phyloP scores from a whole-genome alignment of 2,113 vertebrate genomes.

The Piaya cayana region DNA sequence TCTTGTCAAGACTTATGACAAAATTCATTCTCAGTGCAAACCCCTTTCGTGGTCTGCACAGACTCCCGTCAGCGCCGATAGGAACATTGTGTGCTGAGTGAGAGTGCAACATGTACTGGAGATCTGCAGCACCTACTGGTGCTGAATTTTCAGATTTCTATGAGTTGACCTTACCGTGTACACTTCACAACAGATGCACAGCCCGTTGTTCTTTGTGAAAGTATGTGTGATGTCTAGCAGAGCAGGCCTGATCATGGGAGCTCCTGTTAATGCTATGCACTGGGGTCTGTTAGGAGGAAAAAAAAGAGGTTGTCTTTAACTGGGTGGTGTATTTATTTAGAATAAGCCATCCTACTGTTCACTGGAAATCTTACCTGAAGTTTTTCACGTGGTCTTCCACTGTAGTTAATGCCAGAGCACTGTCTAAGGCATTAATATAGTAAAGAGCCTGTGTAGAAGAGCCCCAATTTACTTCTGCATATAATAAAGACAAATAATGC shows the following conservation, averaged over 20 bases:
- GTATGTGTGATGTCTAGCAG: slow-evolving; percentile 90
- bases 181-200: slow-evolving; percentile 91
- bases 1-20: neutral
- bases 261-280: slow-evolving; percentile 87
- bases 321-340: neutral
- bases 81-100: neutral
- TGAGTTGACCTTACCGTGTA: slow-evolving; percentile 81
- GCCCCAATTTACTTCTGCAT: slow-evolving; percentile 95
- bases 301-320: neutral
- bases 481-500: slow-evolving; percentile 20
- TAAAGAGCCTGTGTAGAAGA: slow-evolving; percentile 95
- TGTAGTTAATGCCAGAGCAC: slow-evolving; percentile 83
- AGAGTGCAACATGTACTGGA: neutral
- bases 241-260: slow-evolving; percentile 86
- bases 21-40: neutral
- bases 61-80: neutral
- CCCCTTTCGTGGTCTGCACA: neutral
- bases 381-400: slow-evolving; percentile 96
- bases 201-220: slow-evolving; percentile 90
- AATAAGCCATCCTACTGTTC: neutral
- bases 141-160: neutral
- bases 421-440: slow-evolving; percentile 89
- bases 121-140: neutral
- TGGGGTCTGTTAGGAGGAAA: slow-evolving; percentile 83
- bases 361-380: slow-evolving; percentile 86